phyloP scores from a whole-genome alignment of 2,797 vertebrate species.

The Hemitrygon akajei region DNA sequence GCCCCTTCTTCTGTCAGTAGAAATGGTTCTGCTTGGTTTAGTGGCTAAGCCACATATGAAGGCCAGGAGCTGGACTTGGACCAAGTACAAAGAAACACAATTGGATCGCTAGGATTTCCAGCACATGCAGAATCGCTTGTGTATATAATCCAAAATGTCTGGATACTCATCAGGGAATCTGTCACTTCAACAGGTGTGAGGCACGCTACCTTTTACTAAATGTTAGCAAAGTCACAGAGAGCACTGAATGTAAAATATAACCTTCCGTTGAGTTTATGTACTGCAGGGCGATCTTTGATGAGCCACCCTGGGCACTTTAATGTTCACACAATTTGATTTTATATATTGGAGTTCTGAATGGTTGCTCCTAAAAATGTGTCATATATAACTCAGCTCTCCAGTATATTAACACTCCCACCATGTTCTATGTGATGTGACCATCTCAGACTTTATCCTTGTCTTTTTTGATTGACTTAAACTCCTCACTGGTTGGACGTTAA shows the following conservation, averaged over 20 bases:
- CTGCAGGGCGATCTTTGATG: neutral
- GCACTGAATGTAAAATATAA: neutral
- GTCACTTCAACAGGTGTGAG: neutral
- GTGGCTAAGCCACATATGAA: no score
- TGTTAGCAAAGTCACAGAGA: neutral
- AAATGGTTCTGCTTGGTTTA: no score
- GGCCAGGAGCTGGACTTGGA: no score
- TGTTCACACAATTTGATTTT: neutral
- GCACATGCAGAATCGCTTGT: no score
- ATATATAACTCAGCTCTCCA: neutral
- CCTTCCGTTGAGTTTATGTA: neutral
- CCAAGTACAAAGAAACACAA: no score
- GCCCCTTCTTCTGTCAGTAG: no score
- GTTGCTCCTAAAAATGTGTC: neutral
- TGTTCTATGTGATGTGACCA: neutral
- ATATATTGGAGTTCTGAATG: neutral
- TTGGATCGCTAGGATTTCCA: no score
- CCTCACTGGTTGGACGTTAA: no score
- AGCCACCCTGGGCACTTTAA: neutral
- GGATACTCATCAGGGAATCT: neutral
- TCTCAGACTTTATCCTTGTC: neutral
- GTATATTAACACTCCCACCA: neutral
- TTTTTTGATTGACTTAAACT: neutral
- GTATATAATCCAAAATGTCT: no score
- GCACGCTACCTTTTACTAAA: neutral